Base-by-base conservation (phyloP, 2,113 vertebrate species). In the Narcine bancroftii region DNA sequence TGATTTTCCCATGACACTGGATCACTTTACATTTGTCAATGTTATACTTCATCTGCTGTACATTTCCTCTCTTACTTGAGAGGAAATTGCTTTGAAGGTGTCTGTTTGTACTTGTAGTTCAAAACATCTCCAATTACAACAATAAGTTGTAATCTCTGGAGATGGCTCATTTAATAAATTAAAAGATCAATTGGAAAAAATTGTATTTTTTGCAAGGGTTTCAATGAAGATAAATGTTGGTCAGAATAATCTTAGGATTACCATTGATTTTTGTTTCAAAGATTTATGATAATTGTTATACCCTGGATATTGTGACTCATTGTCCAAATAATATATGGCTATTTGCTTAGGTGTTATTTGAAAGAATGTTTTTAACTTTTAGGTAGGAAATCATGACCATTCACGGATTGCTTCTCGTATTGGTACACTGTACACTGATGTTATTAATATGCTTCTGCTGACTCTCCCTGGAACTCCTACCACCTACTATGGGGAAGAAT, bases 401-500 rank as follows among this genome's bases (percentile, higher is more conserved):
- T 93, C 95, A 72, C 97, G 98, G 33, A 95, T 99, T 93, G 95
- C 96, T 36, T 97, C 98, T 93, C 97, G 96, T n/a, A 79, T 96
- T 76, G 98, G 98, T 83, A 94, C 73, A 5, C 92, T 94, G 1
- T 99, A 97, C 0, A 36, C 94, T 50, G 96, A 96, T 10, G 94
- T 96, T 76, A 96, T 99, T 93, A 98, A 99, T 93, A 98, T 99
- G 98, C 96, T 99, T 75, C 94, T 99, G 93, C 95, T 99, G 94
- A 99, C 98, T 0, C 97, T 99, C 33, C 99, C 97, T 13, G 99
- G 99, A 85, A 99, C 99, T 15, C 96, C 98, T 19, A 96, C 96
- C 92, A 99, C 97, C 75, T 99, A 99, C 93, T 99, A 99, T 0
- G 99, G 99, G 2, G 99, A 99, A 95, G 99, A 99, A 95, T 97